Conservation (phyloP, 2,888 invertebrate species). For the Epirrhoe alternata region DNA sequence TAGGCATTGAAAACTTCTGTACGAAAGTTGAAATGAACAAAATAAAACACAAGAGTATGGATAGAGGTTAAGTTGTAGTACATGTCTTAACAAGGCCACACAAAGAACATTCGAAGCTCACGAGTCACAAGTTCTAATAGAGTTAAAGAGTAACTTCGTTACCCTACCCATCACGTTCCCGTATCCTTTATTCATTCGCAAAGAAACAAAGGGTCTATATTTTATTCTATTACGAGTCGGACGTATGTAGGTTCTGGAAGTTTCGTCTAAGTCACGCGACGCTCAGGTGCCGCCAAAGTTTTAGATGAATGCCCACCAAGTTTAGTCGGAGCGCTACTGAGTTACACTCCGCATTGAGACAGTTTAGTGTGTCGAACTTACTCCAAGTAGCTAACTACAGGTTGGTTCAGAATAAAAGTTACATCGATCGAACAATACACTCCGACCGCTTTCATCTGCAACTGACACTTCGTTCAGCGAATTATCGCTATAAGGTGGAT, state of each 20-base stretch:
- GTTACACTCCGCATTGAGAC: conserved; percentile 58
- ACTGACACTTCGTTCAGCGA: neutral
- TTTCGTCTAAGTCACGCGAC: conserved; percentile 56
- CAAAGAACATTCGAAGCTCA: conserved; percentile 13
- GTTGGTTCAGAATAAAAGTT: neutral
- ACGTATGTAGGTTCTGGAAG: conserved; percentile 34
- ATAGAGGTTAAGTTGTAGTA: neutral
- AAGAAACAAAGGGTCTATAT: conserved; percentile 45
- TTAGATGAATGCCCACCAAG: conserved; percentile 75
- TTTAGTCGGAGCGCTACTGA: conserved; percentile 65
- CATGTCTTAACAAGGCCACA: conserved; percentile 2
- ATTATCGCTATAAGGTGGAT: neutral
- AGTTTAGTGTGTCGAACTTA: conserved; percentile 45
- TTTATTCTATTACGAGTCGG: conserved; percentile 43
- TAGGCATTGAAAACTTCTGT: no score
- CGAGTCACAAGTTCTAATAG: conserved; percentile 36
- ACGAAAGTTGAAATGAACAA: no score
- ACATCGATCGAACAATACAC: neutral
- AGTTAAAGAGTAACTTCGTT: conserved; percentile 42
- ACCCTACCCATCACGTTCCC: conserved; percentile 40
- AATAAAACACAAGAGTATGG: no score
- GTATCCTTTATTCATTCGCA: conserved; percentile 45
- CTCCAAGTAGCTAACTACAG: conserved; percentile 13
- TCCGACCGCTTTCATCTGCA: neutral
- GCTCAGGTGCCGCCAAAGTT: conserved; percentile 71